These are phyloP conservation scores for Xiphophorus hellerii DNA, from an alignment of 2,113 vertebrate genomes.

Conservation along the genomic window DNA sequence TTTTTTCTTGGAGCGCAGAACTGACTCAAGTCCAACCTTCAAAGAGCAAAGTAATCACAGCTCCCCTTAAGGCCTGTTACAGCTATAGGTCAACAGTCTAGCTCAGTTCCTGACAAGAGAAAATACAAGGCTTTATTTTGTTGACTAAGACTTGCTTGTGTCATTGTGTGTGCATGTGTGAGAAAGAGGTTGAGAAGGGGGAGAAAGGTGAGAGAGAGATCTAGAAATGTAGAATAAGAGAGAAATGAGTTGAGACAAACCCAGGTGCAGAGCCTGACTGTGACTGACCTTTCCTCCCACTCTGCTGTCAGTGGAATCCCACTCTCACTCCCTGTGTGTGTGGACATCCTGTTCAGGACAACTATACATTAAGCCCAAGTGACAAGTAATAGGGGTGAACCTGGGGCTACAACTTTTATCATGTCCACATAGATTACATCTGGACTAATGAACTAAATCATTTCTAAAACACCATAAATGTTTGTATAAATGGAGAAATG, in stretches of 20 bases:
- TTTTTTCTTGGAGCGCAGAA: conserved; percentile 21
- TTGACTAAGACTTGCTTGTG: conserved; percentile 34
- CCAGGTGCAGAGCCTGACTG: conserved; percentile 50
- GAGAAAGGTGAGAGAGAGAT: not conserved
- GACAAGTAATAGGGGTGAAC: not conserved
- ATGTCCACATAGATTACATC: not conserved
- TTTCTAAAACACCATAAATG: not conserved
- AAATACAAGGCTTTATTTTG: conserved; percentile 51
- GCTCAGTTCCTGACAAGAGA: conserved; percentile 44
- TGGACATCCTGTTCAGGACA: not conserved
- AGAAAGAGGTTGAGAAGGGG: not conserved
- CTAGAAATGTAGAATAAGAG: not conserved
- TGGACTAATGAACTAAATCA: not conserved
- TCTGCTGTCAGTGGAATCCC: not conserved
- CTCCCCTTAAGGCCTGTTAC: conserved; percentile 57
- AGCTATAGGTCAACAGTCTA: conserved; percentile 61
- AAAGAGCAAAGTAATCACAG: conserved; percentile 63
- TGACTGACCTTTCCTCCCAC: conserved; percentile 49
- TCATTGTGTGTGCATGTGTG: conserved; percentile 5
- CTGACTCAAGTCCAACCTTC: conserved; percentile 50
- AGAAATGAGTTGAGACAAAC: not conserved
- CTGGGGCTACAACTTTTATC: not conserved
- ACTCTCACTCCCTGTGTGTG: not conserved
- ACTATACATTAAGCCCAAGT: not conserved
- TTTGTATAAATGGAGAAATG: not conserved